These are phyloP conservation scores for Phlogophora meticulosa DNA, from an alignment of 2,888 invertebrate species.

Conservation along the genomic window DNA sequence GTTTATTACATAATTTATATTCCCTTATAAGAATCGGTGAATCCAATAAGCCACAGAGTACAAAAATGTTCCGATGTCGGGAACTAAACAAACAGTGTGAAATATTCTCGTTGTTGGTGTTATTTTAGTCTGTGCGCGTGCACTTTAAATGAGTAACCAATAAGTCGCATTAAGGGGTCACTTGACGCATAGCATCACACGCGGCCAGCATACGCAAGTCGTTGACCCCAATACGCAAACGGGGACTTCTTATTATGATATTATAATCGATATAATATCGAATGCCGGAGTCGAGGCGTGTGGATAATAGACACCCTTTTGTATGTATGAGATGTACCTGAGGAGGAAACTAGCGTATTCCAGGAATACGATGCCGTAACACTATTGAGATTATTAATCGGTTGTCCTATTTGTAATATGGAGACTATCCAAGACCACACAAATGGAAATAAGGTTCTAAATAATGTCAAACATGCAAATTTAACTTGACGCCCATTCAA, in stretches of 20 bases:
- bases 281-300: conserved; percentile 54
- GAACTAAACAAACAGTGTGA: conserved; percentile 48
- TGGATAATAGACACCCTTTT: conserved; percentile 59
- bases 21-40: conserved; percentile 45
- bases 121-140: conserved; percentile 76
- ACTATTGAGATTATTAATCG: conserved; percentile 46
- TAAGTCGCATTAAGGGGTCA: conserved; percentile 89
- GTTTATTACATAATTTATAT: conserved; percentile 64
- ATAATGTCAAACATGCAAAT: conserved; percentile 36
- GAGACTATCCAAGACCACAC: conserved; percentile 41
- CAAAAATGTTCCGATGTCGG: conserved; percentile 18
- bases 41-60: conserved; percentile 47
- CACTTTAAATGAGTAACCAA: conserved; percentile 88
- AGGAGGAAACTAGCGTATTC: conserved; percentile 51
- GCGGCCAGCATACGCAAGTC: conserved; percentile 85
- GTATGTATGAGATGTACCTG: conserved; percentile 56
- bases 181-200: conserved; percentile 85
- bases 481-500: conserved; percentile 15
- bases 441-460: conserved; percentile 30
- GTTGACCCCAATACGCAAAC: conserved; percentile 86
- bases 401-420: conserved; percentile 44
- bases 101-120: conserved; percentile 54
- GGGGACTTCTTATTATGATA: conserved; percentile 76
- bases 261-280: conserved; percentile 73
- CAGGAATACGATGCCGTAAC: conserved; percentile 39